phyloP scores from a whole-genome alignment of 2,113 vertebrate species.

The Eptesicus fuscus region DNA sequence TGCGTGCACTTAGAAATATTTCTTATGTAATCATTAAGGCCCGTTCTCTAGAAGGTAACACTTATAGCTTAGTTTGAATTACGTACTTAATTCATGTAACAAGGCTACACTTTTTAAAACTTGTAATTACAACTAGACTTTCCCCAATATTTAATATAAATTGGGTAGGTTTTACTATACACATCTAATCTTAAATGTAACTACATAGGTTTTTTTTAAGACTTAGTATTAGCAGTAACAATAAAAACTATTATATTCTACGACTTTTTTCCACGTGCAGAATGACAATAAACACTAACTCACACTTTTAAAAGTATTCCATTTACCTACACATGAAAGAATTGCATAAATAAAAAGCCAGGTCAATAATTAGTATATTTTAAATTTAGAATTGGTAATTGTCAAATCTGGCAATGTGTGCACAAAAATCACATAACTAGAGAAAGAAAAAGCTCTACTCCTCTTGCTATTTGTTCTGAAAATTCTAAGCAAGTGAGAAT shows the following conservation, averaged over 20 bases:
- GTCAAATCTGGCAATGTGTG: neutral
- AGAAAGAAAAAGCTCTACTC: neutral
- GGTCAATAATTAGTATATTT: conserved; percentile 2
- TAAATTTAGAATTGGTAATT: neutral
- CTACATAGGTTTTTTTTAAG: neutral
- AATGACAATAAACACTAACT: conserved; percentile 1
- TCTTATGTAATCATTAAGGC: neutral
- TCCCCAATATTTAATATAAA: neutral
- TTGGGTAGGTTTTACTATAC: conserved; percentile 5
- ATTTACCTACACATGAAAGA: conserved; percentile 28
- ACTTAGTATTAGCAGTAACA: neutral
- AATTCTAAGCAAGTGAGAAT: neutral
- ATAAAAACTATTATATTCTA: neutral
- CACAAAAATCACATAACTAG: neutral
- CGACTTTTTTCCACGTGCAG: neutral
- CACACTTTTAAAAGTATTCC: neutral
- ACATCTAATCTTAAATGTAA: neutral
- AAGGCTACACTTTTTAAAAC: neutral
- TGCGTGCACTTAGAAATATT: neutral
- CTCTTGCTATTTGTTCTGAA: neutral
- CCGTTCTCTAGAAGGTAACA: neutral
- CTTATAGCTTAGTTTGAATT: neutral
- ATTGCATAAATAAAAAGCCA: conserved; percentile 5
- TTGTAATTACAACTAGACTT: conserved; percentile 8
- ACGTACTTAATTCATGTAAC: neutral